A percentile compares a stretch with the other conserved stretches of the same genome.
These are phyloP conservation scores for Hyposoter dolosus DNA, from an alignment of 2,888 invertebrate genomes.

Conservation along the genomic window DNA sequence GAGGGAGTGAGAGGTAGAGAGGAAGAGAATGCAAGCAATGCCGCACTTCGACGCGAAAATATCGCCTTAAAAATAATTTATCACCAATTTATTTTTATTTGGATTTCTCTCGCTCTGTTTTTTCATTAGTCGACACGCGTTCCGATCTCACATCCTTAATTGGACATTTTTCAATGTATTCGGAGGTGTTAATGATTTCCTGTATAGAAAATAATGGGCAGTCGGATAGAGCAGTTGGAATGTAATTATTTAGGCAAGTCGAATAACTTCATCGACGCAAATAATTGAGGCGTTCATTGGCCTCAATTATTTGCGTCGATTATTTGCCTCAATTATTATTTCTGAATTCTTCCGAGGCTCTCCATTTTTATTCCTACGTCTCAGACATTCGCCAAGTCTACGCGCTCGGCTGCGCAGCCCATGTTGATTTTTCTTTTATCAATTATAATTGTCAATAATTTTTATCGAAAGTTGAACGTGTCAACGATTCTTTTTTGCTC, in stretches of 20 bases:
- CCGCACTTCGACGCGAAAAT: conserved; percentile 8
- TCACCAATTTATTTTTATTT: conserved; percentile 24
- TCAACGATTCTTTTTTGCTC: background rate
- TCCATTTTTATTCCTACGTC: background rate
- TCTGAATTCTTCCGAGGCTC: background rate
- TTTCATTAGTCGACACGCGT: conserved; percentile 8
- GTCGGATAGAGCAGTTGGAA: conserved; percentile 11
- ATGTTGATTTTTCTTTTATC: background rate
- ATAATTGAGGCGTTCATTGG: conserved; percentile 33
- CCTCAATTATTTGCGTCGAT: too few species aligned
- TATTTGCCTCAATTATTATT: too few species aligned
- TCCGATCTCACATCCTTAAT: conserved; percentile 20
- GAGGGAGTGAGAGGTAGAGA: background rate
- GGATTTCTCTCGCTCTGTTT: background rate
- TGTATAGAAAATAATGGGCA: conserved; percentile 15
- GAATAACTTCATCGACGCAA: conserved; percentile 3
- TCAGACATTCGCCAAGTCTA: background rate
- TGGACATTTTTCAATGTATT: conserved; percentile 33
- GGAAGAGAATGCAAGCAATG: conserved; percentile 19
- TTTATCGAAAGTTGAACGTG: background rate
- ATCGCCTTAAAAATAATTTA: conserved; percentile 49
- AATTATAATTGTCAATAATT: background rate
- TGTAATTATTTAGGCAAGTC: conserved; percentile 38
- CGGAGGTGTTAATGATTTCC: background rate
- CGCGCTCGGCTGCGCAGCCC: background rate